phyloP scores from a whole-genome alignment of 1,140 invertebrate species.

The Tetraneura akinire region DNA sequence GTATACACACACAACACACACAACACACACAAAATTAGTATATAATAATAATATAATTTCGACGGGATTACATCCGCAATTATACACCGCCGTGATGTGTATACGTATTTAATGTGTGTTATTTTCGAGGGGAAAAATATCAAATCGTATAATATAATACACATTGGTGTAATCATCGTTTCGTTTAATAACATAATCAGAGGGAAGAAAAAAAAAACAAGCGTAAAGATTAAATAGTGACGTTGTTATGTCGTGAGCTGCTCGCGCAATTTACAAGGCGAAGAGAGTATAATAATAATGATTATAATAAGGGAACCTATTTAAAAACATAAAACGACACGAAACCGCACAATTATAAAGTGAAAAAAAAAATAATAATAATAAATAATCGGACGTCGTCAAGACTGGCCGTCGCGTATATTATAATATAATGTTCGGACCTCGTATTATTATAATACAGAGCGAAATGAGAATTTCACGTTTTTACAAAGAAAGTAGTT shows the following conservation, averaged over 20 bases:
- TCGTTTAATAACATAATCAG: not conserved
- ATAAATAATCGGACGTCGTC: conserved; percentile 23
- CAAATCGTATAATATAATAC: not conserved
- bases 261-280: not conserved
- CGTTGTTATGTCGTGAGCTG: not conserved
- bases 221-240: not conserved
- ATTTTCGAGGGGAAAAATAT: not conserved
- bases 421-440: too few species aligned
- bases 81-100: not conserved
- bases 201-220: not conserved
- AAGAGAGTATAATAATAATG: not conserved
- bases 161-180: not conserved
- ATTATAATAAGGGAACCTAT: conserved; percentile 31
- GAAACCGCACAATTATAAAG: conserved; percentile 40
- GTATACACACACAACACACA: too few species aligned
- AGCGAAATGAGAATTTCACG: too few species aligned
- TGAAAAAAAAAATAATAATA: too few species aligned
- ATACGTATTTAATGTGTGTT: not conserved
- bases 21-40: too few species aligned
- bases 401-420: not conserved
- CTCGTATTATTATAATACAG: too few species aligned
- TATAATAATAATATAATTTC: too few species aligned
- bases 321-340: conserved; percentile 33
- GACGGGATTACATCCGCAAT: conserved; percentile 12
- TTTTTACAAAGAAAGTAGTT: too few species aligned